Evolutionary conservation across 2,888 invertebrate species (phyloP).

Genomic region (Drosophila silvestris): DNA sequence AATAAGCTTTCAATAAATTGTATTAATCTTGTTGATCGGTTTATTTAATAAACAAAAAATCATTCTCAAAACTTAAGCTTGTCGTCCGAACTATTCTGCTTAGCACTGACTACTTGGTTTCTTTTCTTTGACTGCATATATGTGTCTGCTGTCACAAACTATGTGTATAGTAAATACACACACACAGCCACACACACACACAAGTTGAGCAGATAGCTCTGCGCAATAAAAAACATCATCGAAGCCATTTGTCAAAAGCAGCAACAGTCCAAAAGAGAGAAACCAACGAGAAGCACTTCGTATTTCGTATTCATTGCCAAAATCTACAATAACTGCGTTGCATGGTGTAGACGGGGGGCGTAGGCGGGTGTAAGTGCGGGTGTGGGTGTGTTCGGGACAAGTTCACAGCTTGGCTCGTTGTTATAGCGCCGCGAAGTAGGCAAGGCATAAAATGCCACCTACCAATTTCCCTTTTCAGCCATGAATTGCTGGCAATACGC

Average conservation of each 20-base stretch:
- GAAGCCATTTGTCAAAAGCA: constrained; percentile 78
- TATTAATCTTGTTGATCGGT: neutral
- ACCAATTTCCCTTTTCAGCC: constrained; percentile 44
- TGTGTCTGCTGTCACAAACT: constrained; percentile 47
- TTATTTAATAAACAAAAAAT: neutral
- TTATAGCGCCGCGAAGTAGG: constrained; percentile 62
- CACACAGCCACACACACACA: constrained; percentile 16
- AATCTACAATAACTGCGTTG: constrained; percentile 71
- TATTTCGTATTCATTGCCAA: constrained; percentile 79
- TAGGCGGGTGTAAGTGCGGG: neutral
- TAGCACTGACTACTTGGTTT: neutral
- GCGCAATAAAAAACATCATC: constrained; percentile 79
- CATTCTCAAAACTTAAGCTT: neutral
- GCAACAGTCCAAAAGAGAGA: constrained; percentile 26
- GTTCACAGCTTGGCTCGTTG: constrained; percentile 43
- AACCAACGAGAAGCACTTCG: constrained; percentile 23
- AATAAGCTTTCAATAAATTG: neutral
- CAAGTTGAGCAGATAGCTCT: constrained; percentile 61
- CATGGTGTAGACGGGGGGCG: constrained; percentile 2
- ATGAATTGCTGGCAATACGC: constrained; percentile 50
- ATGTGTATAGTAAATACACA: constrained; percentile 15
- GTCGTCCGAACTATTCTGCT: neutral
- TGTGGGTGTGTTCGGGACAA: neutral
- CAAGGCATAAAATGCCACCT: constrained; percentile 51
- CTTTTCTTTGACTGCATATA: constrained; percentile 17